Conservation (phyloP, 2,888 invertebrate genomes). For the Gnatocerus cornutus region DNA sequence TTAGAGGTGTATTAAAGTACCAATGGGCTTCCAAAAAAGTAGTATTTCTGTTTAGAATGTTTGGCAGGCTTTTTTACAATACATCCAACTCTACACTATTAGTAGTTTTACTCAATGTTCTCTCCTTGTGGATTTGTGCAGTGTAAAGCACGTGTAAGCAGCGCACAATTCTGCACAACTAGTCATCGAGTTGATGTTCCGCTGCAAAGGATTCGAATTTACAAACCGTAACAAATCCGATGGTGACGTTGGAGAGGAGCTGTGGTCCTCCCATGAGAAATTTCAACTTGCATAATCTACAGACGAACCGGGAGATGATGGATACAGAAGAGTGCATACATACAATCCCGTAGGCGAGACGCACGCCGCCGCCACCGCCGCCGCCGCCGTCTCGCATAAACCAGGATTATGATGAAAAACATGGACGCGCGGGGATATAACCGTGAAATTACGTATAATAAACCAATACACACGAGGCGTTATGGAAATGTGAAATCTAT, state of each 20-base stretch:
- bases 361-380: conserved; percentile 47
- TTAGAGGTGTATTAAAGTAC: too few species aligned
- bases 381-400: conserved; percentile 42
- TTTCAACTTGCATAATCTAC: conserved; percentile 66
- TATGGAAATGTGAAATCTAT: conserved; percentile 67
- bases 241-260: conserved; percentile 49
- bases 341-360: conserved; percentile 57
- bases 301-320: conserved; percentile 49
- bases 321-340: conserved; percentile 59
- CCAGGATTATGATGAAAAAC: conserved; percentile 53
- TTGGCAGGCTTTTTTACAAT: too few species aligned
- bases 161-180: conserved; percentile 3
- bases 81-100: too few species aligned
- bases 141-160: not conserved
- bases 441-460: conserved; percentile 64
- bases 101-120: too few species aligned
- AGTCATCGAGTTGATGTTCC: conserved; percentile 3
- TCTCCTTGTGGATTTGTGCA: too few species aligned
- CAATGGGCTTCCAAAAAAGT: too few species aligned
- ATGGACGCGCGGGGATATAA: conserved; percentile 48
- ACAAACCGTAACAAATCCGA: conserved; percentile 61
- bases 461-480: conserved; percentile 62
- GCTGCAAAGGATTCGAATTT: conserved; percentile 56
- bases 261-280: conserved; percentile 64
- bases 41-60: too few species aligned